Evolutionary conservation across 2,113 vertebrate species (phyloP).

Genomic region (Cisticola juncidis): DNA sequence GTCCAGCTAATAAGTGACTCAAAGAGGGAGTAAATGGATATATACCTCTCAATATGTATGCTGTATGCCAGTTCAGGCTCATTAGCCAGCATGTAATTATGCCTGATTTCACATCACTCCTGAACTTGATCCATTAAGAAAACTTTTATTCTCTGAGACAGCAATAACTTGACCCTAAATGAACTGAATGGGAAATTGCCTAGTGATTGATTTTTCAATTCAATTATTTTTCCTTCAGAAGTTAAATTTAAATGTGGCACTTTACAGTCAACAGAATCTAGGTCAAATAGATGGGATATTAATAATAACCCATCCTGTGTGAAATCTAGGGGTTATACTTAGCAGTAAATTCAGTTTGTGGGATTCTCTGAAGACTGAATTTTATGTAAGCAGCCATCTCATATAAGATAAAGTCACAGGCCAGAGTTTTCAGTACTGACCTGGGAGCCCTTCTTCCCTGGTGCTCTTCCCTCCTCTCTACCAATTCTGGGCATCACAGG

Average conservation of each 20-base stretch:
- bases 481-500: not conserved
- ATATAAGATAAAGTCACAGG: not conserved
- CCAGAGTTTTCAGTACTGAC: not conserved
- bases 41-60: not conserved
- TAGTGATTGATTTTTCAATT: conserved; percentile 14
- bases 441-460: not conserved
- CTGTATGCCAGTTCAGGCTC: not conserved
- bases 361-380: not conserved
- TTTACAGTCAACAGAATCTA: not conserved
- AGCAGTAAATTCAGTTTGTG: not conserved
- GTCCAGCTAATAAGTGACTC: not conserved
- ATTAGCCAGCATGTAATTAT: not conserved
- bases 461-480: not conserved
- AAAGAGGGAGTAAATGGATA: not conserved
- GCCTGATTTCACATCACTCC: not conserved
- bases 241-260: conserved; percentile 10
- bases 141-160: not conserved
- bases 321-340: not conserved
- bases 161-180: not conserved
- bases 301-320: not conserved
- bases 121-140: not conserved
- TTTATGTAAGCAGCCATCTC: not conserved
- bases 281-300: conserved; percentile 13
- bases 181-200: not conserved
- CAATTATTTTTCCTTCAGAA: conserved; percentile 37